These are phyloP conservation scores for Anodontia alba DNA, from an alignment of 2,888 invertebrate species.

Conservation along the genomic window DNA sequence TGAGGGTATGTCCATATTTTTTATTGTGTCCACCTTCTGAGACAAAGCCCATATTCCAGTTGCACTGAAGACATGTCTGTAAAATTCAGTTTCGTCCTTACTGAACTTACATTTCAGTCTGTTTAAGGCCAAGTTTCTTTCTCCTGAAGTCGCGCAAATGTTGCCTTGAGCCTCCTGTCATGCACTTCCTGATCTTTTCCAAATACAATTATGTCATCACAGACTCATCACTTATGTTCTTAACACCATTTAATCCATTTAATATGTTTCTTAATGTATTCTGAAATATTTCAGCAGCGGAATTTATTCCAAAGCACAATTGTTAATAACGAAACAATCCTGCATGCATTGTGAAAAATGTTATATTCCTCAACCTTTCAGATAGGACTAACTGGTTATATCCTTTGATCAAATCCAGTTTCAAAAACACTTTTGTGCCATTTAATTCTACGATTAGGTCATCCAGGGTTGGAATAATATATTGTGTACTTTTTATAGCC, in stretches of 20 bases:
- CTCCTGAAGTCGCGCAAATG: conserved; percentile 36
- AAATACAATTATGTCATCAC: conserved; percentile 64
- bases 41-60: conserved; percentile 41
- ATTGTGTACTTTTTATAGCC: conserved; percentile 57
- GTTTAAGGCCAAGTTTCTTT: conserved; percentile 56
- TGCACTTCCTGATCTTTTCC: conserved; percentile 52
- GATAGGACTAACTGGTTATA: conserved; percentile 68
- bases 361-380: conserved; percentile 55
- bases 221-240: too few species aligned
- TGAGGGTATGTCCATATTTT: conserved; percentile 40
- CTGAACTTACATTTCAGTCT: conserved; percentile 50
- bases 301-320: conserved; percentile 33
- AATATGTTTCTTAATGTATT: conserved; percentile 1
- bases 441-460: conserved; percentile 64
- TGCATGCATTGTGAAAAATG: conserved; percentile 58
- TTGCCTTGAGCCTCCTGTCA: conserved; percentile 42
- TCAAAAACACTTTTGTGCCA: conserved; percentile 59
- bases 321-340: conserved; percentile 48
- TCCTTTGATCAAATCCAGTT: conserved; percentile 59
- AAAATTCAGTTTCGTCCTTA: conserved; percentile 49
- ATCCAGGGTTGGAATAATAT: conserved; percentile 64
- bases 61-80: conserved; percentile 45
- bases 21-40: conserved; percentile 57
- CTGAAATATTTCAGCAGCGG: conserved; percentile 43
- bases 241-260: conserved; percentile 23